These are phyloP conservation scores for Cyphomyrus discorhynchus DNA, from an alignment of 2,113 vertebrate genomes.

Conservation along the genomic window DNA sequence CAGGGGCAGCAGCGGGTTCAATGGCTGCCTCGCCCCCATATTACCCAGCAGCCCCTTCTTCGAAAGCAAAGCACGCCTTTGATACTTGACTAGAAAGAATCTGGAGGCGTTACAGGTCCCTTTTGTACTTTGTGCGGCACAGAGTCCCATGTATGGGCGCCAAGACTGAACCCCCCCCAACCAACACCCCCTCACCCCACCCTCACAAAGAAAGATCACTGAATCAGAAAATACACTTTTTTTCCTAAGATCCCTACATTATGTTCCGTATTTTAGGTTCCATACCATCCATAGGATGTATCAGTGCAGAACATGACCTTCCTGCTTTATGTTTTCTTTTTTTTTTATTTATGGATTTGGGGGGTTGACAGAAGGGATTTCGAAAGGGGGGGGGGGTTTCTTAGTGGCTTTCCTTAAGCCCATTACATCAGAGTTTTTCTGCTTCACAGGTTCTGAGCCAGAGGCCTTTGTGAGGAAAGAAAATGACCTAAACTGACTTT, in stretches of 20 bases:
- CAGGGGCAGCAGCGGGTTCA: constrained; percentile 52
- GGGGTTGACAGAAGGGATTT: constrained; percentile 23
- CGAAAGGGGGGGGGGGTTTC: constrained; percentile 28
- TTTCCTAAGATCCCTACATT: constrained; percentile 11
- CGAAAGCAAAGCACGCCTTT: constrained; percentile 64
- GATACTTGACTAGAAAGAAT: constrained; percentile 65
- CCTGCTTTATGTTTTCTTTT: constrained; percentile 12
- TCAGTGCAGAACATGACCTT: constrained; percentile 9
- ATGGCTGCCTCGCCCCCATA: constrained; percentile 50
- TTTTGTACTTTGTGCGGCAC: constrained; percentile 57
- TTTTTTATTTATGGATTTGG: constrained; percentile 29
- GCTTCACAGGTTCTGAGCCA: constrained; percentile 54
- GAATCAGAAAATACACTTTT: constrained; percentile 42
- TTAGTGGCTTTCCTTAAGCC: constrained; percentile 61
- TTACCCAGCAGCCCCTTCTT: constrained; percentile 59
- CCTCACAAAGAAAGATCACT: constrained; percentile 45
- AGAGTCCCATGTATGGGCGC: constrained; percentile 43
- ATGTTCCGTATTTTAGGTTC: neutral
- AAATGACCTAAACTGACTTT: constrained; percentile 64
- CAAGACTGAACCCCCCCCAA: constrained; percentile 47
- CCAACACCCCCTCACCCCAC: constrained; percentile 25
- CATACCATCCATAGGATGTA: constrained; percentile 18
- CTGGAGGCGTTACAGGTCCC: constrained; percentile 68
- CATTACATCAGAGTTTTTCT: constrained; percentile 67
- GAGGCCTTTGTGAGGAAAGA: constrained; percentile 55